Percentiles rank a stretch among this genome's conserved stretches.
Conservation (phyloP, 2,113 vertebrate species). For the Mirounga angustirostris region DNA sequence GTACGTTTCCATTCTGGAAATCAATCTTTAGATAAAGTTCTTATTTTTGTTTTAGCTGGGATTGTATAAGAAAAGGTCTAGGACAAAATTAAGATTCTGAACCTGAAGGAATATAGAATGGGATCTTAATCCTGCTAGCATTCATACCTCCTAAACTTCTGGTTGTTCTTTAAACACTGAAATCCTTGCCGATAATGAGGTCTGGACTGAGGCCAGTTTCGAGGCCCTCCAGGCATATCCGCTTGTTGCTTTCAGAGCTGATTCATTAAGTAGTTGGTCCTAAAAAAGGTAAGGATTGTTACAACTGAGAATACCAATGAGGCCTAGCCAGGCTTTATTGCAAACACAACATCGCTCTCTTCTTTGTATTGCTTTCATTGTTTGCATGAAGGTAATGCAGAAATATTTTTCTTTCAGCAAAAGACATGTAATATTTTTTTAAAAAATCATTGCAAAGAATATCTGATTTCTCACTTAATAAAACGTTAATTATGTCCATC, state of each 20-base stretch:
- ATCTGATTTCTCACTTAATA: neutral
- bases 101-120: neutral
- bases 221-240: neutral
- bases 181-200: neutral
- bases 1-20: neutral
- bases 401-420: slow-evolving; percentile 32
- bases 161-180: slow-evolving; percentile 18
- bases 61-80: neutral
- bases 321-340: neutral
- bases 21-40: neutral
- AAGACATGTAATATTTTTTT: neutral
- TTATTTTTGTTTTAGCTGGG: slow-evolving; percentile 19
- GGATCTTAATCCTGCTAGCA: neutral
- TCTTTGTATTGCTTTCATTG: neutral
- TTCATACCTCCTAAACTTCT: neutral
- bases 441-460: neutral
- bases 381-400: neutral
- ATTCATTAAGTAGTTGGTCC: neutral
- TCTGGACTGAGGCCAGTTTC: neutral
- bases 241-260: neutral
- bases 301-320: neutral
- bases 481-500: neutral
- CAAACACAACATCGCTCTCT: neutral
- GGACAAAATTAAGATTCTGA: neutral
- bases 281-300: slow-evolving; percentile 4